Conservation (phyloP, 2,113 vertebrate genomes). For the Ictalurus punctatus region DNA sequence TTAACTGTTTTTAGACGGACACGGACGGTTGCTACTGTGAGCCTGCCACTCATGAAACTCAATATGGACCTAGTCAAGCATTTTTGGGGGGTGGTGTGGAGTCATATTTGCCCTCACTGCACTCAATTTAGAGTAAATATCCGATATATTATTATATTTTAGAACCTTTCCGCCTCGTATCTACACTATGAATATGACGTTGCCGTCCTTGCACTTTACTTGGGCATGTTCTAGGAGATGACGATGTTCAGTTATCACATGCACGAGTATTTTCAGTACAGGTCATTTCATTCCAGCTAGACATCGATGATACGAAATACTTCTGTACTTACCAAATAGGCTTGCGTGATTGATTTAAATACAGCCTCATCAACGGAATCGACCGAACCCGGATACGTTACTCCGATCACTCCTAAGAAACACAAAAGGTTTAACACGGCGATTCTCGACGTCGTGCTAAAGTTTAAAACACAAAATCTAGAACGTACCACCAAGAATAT, state of each 20-base stretch:
- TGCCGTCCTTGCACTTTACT: not conserved
- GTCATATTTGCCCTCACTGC: not conserved
- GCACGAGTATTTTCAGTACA: not conserved
- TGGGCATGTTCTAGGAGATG: not conserved
- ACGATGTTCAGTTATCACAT: not conserved
- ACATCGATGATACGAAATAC: not conserved
- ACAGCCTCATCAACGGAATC: slow-evolving; percentile 32
- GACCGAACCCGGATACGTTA: slow-evolving; percentile 27
- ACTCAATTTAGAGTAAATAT: not conserved
- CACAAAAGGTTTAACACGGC: not conserved
- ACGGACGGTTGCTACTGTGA: not conserved
- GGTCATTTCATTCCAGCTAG: not conserved
- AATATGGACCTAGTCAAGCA: not conserved
- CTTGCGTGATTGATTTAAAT: slow-evolving; percentile 32
- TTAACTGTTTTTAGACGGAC: not conserved
- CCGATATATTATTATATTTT: not conserved
- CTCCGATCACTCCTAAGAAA: slow-evolving; percentile 39
- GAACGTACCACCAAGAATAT: slow-evolving; percentile 41
- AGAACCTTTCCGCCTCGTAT: not conserved
- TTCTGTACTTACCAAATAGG: slow-evolving; percentile 22
- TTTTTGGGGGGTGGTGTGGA: not conserved
- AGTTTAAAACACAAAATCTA: not conserved
- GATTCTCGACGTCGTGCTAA: not conserved
- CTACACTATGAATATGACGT: not conserved
- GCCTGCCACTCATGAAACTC: not conserved